phyloP scores from a whole-genome alignment of 1,140 invertebrate genomes.

The Andrena cerasifolii region DNA sequence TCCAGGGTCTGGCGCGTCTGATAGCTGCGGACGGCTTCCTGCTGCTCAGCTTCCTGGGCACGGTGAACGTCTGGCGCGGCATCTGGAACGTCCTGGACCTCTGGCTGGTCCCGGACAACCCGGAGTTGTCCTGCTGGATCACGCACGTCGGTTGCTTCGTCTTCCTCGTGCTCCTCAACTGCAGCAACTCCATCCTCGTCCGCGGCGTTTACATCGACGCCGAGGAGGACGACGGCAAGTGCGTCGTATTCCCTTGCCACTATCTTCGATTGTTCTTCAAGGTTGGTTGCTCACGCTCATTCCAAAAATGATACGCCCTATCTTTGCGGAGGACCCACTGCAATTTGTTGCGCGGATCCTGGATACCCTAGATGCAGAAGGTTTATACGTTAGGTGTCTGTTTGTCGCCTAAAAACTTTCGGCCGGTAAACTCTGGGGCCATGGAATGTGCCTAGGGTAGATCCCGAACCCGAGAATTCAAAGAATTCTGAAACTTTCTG shows the following conservation, averaged over 20 bases:
- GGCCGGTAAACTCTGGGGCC: no score
- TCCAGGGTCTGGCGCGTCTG: conserved; percentile 86
- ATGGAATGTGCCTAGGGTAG: no score
- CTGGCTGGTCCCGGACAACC: conserved; percentile 90
- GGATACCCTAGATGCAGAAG: no score
- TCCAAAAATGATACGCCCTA: no score
- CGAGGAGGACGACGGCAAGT: conserved; percentile 90
- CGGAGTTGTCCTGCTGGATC: conserved; percentile 89
- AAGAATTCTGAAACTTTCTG: no score
- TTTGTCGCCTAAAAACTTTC: no score
- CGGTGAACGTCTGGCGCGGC: conserved; percentile 93
- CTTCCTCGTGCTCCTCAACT: conserved; percentile 90
- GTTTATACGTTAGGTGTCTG: no score
- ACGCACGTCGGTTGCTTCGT: conserved; percentile 88
- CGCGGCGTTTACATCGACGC: conserved; percentile 93
- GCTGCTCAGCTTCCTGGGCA: conserved; percentile 89
- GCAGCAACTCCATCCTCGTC: conserved; percentile 91
- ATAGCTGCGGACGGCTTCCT: conserved; percentile 89
- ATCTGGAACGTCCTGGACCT: conserved; percentile 91
- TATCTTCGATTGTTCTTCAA: conserved; percentile 91
- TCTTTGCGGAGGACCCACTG: no score
- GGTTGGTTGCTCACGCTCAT: conserved; percentile 72
- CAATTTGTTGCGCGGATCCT: no score
- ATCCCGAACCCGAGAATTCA: no score
- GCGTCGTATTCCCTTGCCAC: conserved; percentile 91